Conservation (phyloP, 2,113 vertebrate genomes). For the Dissostichus mawsoni region DNA sequence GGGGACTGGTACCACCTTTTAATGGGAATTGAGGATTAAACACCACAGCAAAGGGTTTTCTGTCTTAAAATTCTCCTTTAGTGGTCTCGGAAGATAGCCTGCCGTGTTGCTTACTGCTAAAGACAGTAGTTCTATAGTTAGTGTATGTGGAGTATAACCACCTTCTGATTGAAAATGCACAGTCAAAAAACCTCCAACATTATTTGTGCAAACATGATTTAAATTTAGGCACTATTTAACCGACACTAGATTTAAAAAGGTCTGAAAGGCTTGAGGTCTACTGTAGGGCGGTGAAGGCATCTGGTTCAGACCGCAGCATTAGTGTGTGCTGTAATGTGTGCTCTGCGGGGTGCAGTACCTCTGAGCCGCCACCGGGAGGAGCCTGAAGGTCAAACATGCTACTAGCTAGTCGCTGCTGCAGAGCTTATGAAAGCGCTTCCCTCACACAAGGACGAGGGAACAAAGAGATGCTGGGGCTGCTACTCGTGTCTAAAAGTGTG, state of each 20-base stretch:
- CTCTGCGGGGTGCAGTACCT: constrained; percentile 55
- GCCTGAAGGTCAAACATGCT: constrained; percentile 83
- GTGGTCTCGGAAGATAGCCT: background rate
- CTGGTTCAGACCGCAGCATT: background rate
- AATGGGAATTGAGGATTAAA: constrained; percentile 7
- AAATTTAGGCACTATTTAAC: background rate
- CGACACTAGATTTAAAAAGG: background rate
- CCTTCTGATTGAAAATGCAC: background rate
- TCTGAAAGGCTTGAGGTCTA: background rate
- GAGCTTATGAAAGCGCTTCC: constrained; percentile 78
- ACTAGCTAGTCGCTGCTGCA: constrained; percentile 70
- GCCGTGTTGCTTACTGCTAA: background rate
- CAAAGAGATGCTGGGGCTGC: constrained; percentile 78
- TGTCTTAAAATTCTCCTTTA: background rate
- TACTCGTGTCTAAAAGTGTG: constrained; percentile 41
- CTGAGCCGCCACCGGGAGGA: constrained; percentile 70
- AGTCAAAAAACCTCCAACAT: background rate
- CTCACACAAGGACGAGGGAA: constrained; percentile 81
- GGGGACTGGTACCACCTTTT: constrained; percentile 29
- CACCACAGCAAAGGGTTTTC: background rate
- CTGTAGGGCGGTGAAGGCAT: constrained; percentile 26
- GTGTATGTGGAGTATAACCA: background rate
- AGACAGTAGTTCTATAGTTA: background rate
- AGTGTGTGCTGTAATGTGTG: background rate
- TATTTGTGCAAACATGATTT: background rate